Evolutionary conservation across 2,113 vertebrate genomes (phyloP), one percentile per base, ranked within the genome.

Genomic region (Corythornis vintsioides): DNA sequence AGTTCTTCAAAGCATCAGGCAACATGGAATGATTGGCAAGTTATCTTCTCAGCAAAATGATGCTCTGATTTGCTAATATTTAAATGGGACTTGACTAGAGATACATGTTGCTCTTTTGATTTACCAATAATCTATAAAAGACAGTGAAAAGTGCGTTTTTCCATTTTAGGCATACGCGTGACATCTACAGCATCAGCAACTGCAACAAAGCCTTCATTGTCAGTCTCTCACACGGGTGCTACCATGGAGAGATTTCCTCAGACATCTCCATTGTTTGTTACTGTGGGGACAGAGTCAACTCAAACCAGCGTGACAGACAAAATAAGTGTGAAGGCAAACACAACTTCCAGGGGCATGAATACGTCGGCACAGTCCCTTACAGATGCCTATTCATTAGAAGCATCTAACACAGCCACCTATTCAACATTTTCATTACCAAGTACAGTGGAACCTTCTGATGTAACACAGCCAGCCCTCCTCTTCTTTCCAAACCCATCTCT

Each of bases 121-220:
- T 64, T 84, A 70, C 6, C 40, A 25, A 16, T 89, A 76, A 70
- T 40, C 12, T 13, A 35, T 69, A 33, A 85, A 89, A 69, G 40
- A 60, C 28, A 81, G 10, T 86, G 47, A 87, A 85, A 72, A 4
- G 10, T 80, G 19, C 56, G 3, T 43, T 73, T 94, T 95, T 96
- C 40, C 81, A 15, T 95, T 92, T 60, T 85, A 98, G 98, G 98
- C 43, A 95, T 98, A 75, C 97, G 94, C 53, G 94, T 99, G 84
- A 97, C 97, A 35, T 96, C 98, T 57, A 98, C 94, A 73, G 97
- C 97, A 83, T 69, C 96, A 97, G 96, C 96, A 95, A 80, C 1
- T 95, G 97, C 96, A 42, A 98, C 97, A 52, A 91, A 89, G 21
- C 76, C 93, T 77, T 81, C 94, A 16, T 10, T 60, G 21, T 59